Evolutionary conservation across 2,888 invertebrate species (phyloP).

Genomic region (Drosophila planitibia): DNA sequence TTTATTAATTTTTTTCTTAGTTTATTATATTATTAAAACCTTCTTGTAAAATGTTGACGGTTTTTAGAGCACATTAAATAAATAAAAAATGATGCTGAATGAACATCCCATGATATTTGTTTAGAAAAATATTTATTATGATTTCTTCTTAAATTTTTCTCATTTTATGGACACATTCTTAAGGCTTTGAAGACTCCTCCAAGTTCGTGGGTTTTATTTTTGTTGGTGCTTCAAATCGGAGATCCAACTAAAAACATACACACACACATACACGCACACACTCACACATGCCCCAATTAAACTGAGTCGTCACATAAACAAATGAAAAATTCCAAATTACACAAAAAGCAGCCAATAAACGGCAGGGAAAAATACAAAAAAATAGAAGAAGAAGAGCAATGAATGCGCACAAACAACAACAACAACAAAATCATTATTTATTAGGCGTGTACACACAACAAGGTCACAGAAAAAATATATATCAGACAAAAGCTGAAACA

Average conservation of each 20-base stretch:
- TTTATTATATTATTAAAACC: not conserved
- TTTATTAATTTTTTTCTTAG: not conserved
- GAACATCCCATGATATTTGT: not conserved
- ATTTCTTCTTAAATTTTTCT: not conserved
- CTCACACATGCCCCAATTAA: constrained; percentile 10
- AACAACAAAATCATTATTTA: constrained; percentile 24
- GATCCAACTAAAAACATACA: constrained; percentile 19
- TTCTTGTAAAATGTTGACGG: not conserved
- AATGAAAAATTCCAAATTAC: constrained; percentile 62
- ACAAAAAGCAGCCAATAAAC: constrained; percentile 60
- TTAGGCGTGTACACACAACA: constrained; percentile 41
- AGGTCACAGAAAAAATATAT: constrained; percentile 49
- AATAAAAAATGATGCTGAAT: not conserved
- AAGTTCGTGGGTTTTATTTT: not conserved
- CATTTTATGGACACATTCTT: not conserved
- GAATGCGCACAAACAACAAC: constrained; percentile 38
- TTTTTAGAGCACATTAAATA: not conserved
- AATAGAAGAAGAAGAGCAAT: constrained; percentile 17
- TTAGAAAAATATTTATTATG: not conserved
- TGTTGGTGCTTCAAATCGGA: constrained; percentile 43
- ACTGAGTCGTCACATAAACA: constrained; percentile 36
- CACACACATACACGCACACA: constrained; percentile 1
- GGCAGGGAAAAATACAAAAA: constrained; percentile 42
- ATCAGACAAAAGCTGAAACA: constrained; percentile 50
- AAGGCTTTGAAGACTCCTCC: not conserved